Evolutionary conservation across 2,888 invertebrate genomes (phyloP).

Genomic region (Diploptera punctata): DNA sequence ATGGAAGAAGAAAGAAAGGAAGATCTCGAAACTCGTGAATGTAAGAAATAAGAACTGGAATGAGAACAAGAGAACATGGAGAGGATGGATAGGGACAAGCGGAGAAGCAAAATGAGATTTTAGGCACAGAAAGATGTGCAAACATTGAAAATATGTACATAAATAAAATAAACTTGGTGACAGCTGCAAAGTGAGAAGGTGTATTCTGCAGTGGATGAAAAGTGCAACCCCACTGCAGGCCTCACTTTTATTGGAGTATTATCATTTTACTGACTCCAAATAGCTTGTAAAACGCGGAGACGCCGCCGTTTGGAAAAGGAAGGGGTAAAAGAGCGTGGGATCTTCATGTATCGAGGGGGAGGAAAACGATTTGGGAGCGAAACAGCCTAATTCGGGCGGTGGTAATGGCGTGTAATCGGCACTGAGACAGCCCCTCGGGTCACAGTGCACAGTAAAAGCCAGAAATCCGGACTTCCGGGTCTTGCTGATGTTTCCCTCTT

Average conservation of each 20-base stretch:
- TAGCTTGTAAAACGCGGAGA: constrained; percentile 61
- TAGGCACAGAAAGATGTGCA: too few relatives aligned
- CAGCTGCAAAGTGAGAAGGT: neutral
- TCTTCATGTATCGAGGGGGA: constrained; percentile 27
- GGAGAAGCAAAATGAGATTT: too few relatives aligned
- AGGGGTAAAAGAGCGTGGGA: constrained; percentile 20
- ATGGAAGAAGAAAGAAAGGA: too few relatives aligned
- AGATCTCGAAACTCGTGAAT: too few relatives aligned
- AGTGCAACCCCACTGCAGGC: neutral
- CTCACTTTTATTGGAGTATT: constrained; percentile 50
- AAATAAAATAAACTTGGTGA: too few relatives aligned
- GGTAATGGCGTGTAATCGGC: constrained; percentile 44
- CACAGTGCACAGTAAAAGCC: constrained; percentile 33
- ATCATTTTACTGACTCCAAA: constrained; percentile 63
- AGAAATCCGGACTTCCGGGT: constrained; percentile 35
- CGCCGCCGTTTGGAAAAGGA: constrained; percentile 43
- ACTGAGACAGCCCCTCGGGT: constrained; percentile 26
- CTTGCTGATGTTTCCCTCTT: constrained; percentile 1
- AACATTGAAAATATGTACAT: too few relatives aligned
- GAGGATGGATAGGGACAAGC: too few relatives aligned
- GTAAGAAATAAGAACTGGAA: too few relatives aligned
- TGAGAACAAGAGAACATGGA: too few relatives aligned
- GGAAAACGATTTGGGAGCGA: constrained; percentile 38
- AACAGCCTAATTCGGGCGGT: constrained; percentile 44
- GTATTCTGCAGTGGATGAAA: neutral